Conservation (phyloP, 2,888 invertebrate genomes). For the Polymixis flavicincta region DNA sequence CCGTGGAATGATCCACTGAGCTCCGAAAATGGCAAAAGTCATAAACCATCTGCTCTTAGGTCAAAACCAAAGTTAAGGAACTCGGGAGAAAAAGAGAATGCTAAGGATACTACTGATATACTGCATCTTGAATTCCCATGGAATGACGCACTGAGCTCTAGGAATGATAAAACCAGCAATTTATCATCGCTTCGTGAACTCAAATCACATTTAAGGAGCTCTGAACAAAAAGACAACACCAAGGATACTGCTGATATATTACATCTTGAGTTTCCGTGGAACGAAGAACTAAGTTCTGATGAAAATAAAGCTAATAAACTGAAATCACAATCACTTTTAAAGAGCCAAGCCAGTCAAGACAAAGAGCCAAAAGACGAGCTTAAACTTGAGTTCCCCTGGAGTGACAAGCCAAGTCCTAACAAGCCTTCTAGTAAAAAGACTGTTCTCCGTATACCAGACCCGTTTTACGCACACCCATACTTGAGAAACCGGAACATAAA, state of each 20-base stretch:
- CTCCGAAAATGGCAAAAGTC: neutral
- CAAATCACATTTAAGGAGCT: neutral
- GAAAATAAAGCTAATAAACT: too few species aligned
- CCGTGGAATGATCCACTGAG: conserved; percentile 17
- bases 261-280: conserved; percentile 19
- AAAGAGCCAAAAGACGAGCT: conserved; percentile 5
- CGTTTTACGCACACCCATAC: conserved; percentile 7
- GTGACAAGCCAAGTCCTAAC: conserved; percentile 3
- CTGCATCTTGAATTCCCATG: conserved; percentile 35
- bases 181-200: neutral
- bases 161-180: neutral
- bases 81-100: neutral
- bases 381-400: conserved; percentile 16
- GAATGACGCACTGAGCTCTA: conserved; percentile 1
- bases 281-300: too few species aligned
- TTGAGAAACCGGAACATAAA: conserved; percentile 26
- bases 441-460: neutral
- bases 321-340: too few species aligned
- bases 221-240: neutral
- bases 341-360: too few species aligned
- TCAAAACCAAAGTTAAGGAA: neutral
- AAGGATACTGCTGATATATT: neutral
- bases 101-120: neutral
- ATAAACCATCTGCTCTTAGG: neutral
- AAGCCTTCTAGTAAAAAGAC: conserved; percentile 7